Percentiles rank a stretch among this genome's conserved stretches.
phyloP scores from a whole-genome alignment of 2,888 invertebrate species.

The Hemithea aestivaria region DNA sequence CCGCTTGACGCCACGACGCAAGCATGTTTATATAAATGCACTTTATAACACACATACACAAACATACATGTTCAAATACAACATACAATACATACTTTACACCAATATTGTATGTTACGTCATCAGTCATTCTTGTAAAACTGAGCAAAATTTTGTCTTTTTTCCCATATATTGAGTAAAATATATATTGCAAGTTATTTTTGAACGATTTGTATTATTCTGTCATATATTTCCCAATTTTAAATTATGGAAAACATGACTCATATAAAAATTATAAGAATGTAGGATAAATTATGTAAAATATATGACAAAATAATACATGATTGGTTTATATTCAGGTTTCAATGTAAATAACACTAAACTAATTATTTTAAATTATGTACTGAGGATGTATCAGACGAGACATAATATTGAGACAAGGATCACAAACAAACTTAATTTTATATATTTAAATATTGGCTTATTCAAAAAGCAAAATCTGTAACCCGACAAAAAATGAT shows the following conservation, averaged over 20 bases:
- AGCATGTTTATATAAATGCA: constrained; percentile 64
- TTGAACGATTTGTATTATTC: constrained; percentile 8
- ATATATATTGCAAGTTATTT: constrained; percentile 4
- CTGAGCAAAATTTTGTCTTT: constrained; percentile 15
- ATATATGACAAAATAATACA: no score
- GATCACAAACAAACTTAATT: no score
- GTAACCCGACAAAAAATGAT: no score
- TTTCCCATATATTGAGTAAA: constrained; percentile 1
- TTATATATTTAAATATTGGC: no score
- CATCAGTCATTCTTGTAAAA: constrained; percentile 2
- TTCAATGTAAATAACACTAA: constrained; percentile 26
- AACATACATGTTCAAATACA: constrained; percentile 12
- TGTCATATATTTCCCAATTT: constrained; percentile 8
- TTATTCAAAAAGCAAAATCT: no score
- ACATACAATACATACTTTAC: no score
- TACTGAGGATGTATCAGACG: no score
- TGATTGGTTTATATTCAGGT: constrained; percentile 26
- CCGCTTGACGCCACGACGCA: constrained; percentile 46
- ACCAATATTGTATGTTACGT: no score
- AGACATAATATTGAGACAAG: no score
- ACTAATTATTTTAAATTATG: constrained; percentile 2
- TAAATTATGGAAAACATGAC: no score
- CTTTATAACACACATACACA: constrained; percentile 34
- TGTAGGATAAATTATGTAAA: no score
- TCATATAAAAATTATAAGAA: no score